Evolutionary conservation across 2,113 vertebrate species (phyloP).

Genomic region (Anolis sagrei): DNA sequence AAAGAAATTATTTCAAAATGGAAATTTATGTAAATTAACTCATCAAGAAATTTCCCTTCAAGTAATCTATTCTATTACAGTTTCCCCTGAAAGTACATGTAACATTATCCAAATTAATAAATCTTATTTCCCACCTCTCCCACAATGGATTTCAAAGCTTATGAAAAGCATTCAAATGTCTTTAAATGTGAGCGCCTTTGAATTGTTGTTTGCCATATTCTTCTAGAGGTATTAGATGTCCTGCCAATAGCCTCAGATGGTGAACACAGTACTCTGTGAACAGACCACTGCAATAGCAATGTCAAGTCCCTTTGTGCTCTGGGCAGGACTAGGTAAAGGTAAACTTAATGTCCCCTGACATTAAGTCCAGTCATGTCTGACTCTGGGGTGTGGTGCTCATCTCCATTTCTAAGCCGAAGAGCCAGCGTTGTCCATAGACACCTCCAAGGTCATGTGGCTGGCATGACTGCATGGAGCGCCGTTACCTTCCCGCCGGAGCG

Average conservation of each 20-base stretch:
- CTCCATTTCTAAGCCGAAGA: too few species aligned
- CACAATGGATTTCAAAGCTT: slow-evolving; percentile 15
- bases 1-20: slow-evolving; percentile 64
- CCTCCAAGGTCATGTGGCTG: too few species aligned
- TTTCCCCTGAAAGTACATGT: slow-evolving; percentile 44
- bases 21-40: slow-evolving; percentile 61
- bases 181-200: background rate
- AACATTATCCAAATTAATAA: slow-evolving; percentile 40
- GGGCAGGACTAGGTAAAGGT: too few species aligned
- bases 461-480: too few species aligned
- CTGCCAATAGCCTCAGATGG: background rate
- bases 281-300: too few species aligned
- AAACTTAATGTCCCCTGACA: too few species aligned
- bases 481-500: too few species aligned
- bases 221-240: too few species aligned
- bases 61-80: slow-evolving; percentile 39
- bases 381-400: too few species aligned
- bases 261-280: background rate
- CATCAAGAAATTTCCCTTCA: slow-evolving; percentile 47
- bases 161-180: slow-evolving; percentile 19
- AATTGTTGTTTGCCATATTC: background rate
- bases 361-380: too few species aligned
- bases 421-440: too few species aligned
- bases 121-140: slow-evolving; percentile 10
- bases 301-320: too few species aligned